Percentiles rank a stretch among this genome's conserved stretches.
Evolutionary conservation across 35 echinoderm and acorn worm genomes (phyloP).

Genomic region (Holothuria glaberrima): DNA sequence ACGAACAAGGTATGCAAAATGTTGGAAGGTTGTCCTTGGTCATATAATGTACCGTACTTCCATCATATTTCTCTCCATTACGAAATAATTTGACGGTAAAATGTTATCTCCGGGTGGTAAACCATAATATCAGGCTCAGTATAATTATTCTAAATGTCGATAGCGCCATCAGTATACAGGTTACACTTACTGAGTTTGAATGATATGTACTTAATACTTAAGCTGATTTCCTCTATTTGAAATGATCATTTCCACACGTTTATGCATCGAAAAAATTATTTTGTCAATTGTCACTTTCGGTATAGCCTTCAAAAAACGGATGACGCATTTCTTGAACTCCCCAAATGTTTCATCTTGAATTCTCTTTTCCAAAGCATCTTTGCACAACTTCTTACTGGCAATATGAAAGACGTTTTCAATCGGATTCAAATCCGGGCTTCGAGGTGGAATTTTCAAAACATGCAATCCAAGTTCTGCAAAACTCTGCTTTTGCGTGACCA

Average conservation of each 20-base stretch:
- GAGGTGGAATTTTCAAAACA: background rate
- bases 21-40: background rate
- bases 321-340: background rate
- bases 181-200: background rate
- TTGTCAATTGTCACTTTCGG: background rate
- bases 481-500: background rate
- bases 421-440: slow-evolving; percentile 31
- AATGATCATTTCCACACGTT: background rate
- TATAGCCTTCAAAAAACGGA: slow-evolving; percentile 1
- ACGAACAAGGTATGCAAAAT: background rate
- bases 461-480: background rate
- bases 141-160: background rate
- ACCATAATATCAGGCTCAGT: background rate
- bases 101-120: background rate
- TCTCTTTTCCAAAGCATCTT: slow-evolving; percentile 1
- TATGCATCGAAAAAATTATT: too few species aligned
- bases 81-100: background rate
- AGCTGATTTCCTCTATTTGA: background rate
- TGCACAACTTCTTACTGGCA: background rate
- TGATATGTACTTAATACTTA: background rate
- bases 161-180: background rate
- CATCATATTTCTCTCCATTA: background rate
- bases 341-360: slow-evolving; percentile 8
- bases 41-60: background rate
- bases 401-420: slow-evolving; percentile 26